These are phyloP conservation scores for Melieria omissa DNA, from an alignment of 2,888 invertebrate species.

Conservation along the genomic window DNA sequence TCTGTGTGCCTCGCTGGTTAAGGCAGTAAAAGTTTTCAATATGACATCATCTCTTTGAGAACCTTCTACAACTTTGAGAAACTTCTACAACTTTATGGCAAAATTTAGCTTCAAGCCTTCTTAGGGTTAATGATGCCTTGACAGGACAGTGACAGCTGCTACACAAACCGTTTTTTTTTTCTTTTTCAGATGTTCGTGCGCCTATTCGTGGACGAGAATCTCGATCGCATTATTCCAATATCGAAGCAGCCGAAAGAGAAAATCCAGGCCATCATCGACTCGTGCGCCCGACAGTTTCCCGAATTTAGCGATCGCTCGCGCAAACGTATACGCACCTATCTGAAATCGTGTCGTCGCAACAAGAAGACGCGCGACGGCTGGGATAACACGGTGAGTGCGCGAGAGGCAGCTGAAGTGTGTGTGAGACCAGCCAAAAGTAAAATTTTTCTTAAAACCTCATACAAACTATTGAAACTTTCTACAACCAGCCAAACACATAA, in stretches of 20 bases:
- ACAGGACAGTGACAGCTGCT: background rate
- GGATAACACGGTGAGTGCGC: conserved; percentile 82
- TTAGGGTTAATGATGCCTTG: no score
- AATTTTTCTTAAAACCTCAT: no score
- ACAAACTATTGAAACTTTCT: no score
- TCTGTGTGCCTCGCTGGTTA: no score
- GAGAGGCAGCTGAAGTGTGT: background rate
- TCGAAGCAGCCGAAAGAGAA: conserved; percentile 98
- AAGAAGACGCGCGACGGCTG: conserved; percentile 92
- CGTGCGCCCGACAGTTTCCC: conserved; percentile 95
- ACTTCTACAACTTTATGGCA: no score
- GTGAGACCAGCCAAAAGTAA: background rate
- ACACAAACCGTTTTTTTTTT: conserved; percentile 3
- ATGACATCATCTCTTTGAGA: no score
- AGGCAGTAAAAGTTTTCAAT: no score
- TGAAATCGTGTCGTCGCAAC: conserved; percentile 94
- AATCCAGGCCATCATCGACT: conserved; percentile 96
- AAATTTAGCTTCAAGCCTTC: no score
- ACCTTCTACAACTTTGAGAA: no score
- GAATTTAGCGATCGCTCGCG: conserved; percentile 95
- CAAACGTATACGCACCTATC: conserved; percentile 92
- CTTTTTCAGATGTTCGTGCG: conserved; percentile 92
- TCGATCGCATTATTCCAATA: conserved; percentile 96
- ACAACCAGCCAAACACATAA: no score
- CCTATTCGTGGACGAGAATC: conserved; percentile 95